A percentile compares a stretch with the other conserved stretches of the same genome.
Evolutionary conservation across 2,888 invertebrate species (phyloP).

Genomic region (Julus scandinavius): DNA sequence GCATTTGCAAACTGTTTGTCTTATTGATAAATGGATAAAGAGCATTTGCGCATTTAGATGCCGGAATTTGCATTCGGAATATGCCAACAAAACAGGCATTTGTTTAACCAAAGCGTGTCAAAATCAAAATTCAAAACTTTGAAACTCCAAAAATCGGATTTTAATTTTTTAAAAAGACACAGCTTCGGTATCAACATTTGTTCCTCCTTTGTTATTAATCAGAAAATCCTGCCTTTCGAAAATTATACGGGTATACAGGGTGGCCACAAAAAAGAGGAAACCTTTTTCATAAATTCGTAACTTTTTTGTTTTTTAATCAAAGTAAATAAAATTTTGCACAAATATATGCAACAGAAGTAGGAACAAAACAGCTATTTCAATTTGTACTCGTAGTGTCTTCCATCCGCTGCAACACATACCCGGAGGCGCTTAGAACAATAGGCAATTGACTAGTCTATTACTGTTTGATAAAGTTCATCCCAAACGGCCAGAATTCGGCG

Average conservation of each 20-base stretch:
- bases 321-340: too few species aligned
- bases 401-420: too few species aligned
- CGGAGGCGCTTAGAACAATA: too few species aligned
- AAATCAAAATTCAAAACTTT: conserved; percentile 20
- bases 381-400: too few species aligned
- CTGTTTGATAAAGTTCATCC: too few species aligned
- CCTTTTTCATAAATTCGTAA: too few species aligned
- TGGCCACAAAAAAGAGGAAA: too few species aligned
- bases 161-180: neutral
- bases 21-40: conserved; percentile 43
- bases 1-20: conserved; percentile 45
- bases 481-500: too few species aligned
- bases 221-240: neutral
- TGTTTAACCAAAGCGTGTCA: neutral
- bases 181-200: neutral
- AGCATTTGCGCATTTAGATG: conserved; percentile 45
- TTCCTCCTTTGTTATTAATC: neutral
- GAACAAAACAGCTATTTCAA: too few species aligned
- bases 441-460: too few species aligned
- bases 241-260: neutral
- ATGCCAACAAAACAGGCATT: neutral
- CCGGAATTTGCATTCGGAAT: conserved; percentile 21
- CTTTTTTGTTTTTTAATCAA: too few species aligned
- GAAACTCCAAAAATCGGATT: neutral
- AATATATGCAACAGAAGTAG: too few species aligned